Conservation (phyloP, 2,113 vertebrate species). For the Ceyx melanurus region DNA sequence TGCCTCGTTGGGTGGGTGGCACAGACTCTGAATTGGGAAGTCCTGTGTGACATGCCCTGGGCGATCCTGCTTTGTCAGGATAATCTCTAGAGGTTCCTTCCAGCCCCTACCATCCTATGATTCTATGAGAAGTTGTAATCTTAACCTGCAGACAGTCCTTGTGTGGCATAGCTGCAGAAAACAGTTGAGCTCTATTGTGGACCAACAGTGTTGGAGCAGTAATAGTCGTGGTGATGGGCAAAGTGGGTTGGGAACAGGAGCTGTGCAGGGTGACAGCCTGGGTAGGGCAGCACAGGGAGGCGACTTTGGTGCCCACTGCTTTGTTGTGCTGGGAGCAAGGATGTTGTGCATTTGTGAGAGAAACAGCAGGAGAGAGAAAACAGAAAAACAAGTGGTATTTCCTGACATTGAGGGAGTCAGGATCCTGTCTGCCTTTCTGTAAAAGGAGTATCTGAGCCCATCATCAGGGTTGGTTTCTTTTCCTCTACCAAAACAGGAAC, state of each 20-base stretch:
- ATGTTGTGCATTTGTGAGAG: not conserved
- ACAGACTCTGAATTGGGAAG: not conserved
- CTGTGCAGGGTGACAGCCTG: not conserved
- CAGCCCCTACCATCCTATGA: too few relatives aligned
- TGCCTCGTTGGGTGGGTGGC: not conserved
- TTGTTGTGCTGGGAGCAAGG: not conserved
- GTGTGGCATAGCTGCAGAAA: not conserved
- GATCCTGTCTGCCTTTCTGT: not conserved
- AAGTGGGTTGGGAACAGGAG: not conserved
- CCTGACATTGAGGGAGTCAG: not conserved
- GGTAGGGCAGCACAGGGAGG: not conserved
- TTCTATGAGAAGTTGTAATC: too few relatives aligned
- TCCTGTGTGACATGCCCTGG: too few relatives aligned
- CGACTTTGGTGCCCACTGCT: not conserved
- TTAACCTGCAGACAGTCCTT: not conserved
- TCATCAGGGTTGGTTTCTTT: not conserved
- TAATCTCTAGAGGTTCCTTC: too few relatives aligned
- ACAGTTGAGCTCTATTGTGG: not conserved
- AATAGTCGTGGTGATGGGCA: rapidly evolving
- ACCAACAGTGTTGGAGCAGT: not conserved
- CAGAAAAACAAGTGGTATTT: not conserved
- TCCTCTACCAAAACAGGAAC: not conserved
- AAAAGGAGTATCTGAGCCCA: not conserved
- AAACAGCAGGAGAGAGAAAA: not conserved
- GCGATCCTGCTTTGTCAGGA: too few relatives aligned